A percentile compares a stretch with the other conserved stretches of the same genome.
phyloP scores from a whole-genome alignment of 2,888 invertebrate genomes.

The Phengaris alcon region DNA sequence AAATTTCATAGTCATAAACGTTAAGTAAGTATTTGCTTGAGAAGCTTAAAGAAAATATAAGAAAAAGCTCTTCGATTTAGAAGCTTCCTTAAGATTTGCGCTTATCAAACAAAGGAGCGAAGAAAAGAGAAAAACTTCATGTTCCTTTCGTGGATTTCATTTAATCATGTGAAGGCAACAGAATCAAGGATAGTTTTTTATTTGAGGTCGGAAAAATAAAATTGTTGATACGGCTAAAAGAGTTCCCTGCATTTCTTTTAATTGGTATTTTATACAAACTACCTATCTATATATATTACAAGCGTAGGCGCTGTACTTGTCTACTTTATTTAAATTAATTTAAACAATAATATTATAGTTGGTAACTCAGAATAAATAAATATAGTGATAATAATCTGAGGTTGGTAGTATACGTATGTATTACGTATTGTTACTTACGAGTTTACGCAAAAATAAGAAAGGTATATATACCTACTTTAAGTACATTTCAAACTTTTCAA shows the following conservation, averaged over 20 bases:
- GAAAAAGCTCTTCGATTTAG: neutral
- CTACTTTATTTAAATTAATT: no score
- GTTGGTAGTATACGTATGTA: no score
- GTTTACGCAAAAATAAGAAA: no score
- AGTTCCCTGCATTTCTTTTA: neutral
- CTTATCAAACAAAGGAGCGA: neutral
- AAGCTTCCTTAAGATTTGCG: neutral
- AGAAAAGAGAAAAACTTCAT: neutral
- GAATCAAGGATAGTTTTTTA: neutral
- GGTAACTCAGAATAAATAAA: no score
- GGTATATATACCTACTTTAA: neutral
- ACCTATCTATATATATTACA: no score
- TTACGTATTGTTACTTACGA: no score
- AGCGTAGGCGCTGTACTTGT: no score
- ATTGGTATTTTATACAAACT: no score
- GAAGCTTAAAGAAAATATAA: neutral
- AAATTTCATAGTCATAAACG: neutral
- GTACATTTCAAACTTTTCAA: neutral
- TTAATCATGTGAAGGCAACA: neutral
- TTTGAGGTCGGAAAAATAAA: neutral
- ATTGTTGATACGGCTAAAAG: neutral
- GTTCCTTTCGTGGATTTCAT: conserved; percentile 9
- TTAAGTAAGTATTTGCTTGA: neutral
- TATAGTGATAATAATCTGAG: no score
- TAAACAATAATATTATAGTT: no score